Evolutionary conservation across 1,140 invertebrate species (phyloP).

Genomic region (Ptiloglossa arizonensis): DNA sequence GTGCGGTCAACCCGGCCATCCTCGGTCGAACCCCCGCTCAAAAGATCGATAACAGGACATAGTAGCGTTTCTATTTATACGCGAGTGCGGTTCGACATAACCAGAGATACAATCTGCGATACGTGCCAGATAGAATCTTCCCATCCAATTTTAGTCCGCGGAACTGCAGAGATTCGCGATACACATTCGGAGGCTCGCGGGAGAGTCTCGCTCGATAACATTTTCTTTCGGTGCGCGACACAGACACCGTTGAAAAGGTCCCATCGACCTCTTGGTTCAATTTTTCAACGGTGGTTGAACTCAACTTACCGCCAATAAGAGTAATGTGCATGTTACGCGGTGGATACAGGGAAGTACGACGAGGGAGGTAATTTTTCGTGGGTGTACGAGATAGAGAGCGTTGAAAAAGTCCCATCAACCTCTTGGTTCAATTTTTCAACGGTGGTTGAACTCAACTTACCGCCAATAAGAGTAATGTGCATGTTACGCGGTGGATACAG

Average conservation of each 20-base stretch:
- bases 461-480: no score
- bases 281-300: no score
- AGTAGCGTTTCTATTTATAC: constrained; percentile 71
- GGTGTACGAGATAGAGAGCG: background rate
- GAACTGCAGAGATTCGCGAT: constrained; percentile 17
- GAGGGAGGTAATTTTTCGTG: no score
- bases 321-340: no score
- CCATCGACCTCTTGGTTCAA: background rate
- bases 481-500: no score
- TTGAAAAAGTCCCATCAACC: background rate
- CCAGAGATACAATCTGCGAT: constrained; percentile 60
- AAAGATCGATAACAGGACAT: constrained; percentile 71
- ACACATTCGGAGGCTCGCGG: background rate
- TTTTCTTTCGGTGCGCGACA: background rate
- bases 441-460: no score
- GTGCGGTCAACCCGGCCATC: constrained; percentile 66
- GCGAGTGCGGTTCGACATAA: constrained; percentile 59
- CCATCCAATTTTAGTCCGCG: constrained; percentile 36
- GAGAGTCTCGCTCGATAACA: constrained; percentile 11
- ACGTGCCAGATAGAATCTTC: constrained; percentile 59
- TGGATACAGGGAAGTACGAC: no score
- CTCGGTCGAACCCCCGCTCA: constrained; percentile 59
- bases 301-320: no score
- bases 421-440: no score
- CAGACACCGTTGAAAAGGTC: background rate